These are phyloP conservation scores for Leucoraja ocellata DNA, from an alignment of 2,797 vertebrate genomes.

Conservation along the genomic window DNA sequence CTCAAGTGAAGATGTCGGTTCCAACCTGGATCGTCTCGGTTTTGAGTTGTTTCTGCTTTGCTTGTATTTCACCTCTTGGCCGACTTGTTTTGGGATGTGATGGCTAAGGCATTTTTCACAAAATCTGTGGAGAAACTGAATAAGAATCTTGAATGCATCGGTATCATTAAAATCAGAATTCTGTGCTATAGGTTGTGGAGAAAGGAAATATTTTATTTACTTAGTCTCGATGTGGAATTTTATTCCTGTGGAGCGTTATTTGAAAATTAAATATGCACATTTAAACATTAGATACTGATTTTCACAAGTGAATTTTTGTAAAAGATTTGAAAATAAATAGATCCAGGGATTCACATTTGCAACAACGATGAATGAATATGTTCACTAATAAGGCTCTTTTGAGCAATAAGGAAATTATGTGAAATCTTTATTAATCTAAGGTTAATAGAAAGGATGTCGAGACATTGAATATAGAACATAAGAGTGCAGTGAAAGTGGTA, in stretches of 20 bases:
- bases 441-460: too few species aligned
- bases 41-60: conserved; percentile 13
- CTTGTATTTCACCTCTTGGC: not conserved
- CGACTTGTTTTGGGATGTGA: not conserved
- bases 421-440: not conserved
- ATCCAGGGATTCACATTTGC: not conserved
- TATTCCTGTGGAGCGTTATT: not conserved
- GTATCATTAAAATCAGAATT: not conserved
- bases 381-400: not conserved
- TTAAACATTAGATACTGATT: not conserved
- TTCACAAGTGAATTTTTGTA: not conserved
- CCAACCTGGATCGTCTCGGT: not conserved
- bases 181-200: conserved; percentile 1
- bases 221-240: not conserved
- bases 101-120: not conserved
- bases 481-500: too few species aligned
- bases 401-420: not conserved
- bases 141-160: not conserved
- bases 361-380: not conserved
- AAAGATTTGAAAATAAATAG: not conserved
- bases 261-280: not conserved
- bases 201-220: not conserved
- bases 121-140: not conserved
- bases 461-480: too few species aligned
- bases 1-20: conserved; percentile 19